Evolutionary conservation across 2,113 vertebrate species (phyloP).

Genomic region (Limnothrissa miodon): DNA sequence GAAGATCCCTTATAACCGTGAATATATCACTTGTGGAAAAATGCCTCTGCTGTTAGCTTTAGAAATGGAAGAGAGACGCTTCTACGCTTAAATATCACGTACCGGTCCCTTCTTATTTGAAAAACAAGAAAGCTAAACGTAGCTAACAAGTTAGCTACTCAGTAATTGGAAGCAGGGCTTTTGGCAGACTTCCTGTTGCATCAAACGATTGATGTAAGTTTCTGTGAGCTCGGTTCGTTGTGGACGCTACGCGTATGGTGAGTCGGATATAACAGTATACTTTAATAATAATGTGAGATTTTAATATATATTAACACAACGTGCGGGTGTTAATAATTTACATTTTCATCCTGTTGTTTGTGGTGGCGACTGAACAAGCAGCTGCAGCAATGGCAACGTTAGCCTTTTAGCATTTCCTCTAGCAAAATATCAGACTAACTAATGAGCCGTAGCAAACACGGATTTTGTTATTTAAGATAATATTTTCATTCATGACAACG

Average conservation of each 20-base stretch:
- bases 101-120: neutral
- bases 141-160: neutral
- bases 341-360: neutral
- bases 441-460: neutral
- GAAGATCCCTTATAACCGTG: neutral
- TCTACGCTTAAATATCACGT: neutral
- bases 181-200: slow-evolving; percentile 16
- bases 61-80: neutral
- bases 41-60: neutral
- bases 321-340: neutral
- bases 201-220: slow-evolving; percentile 13
- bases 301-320: neutral
- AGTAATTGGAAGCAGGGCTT: neutral
- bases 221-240: neutral
- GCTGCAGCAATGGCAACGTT: neutral
- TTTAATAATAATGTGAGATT: neutral
- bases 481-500: neutral
- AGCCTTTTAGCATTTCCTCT: neutral
- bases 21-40: neutral
- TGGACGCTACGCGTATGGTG: neutral
- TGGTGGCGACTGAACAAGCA: neutral
- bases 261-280: neutral
- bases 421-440: neutral
- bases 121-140: neutral
- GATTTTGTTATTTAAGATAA: neutral